Base-by-base conservation (phyloP, 2,888 invertebrate genomes). In the Acrocera orbiculus region DNA sequence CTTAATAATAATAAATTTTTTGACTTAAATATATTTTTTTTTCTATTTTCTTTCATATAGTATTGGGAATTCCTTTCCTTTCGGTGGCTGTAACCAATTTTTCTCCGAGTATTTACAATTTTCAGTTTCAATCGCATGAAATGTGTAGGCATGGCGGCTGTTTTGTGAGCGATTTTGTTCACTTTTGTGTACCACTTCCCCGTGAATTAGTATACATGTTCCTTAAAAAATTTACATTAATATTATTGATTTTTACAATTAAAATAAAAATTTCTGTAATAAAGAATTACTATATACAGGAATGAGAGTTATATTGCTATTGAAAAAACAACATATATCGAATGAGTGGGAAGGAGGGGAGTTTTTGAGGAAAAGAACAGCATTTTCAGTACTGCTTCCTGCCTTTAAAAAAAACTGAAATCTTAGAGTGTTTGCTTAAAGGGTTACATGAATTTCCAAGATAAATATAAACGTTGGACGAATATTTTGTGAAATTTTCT, bases 141-240 rank as follows among this genome's bases (percentile, higher is more conserved):
- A 93, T 5, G 93, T 92, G 61, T 96, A 98, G 2, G 86, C 89
- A 48, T 89, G 85, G 20, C 96, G 72, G n/a, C 87, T 78, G 41
- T 71, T 69, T 3, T 67, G 54, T 0, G 92, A 92, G 38, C 66
- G 75, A 58, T 98, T 98, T 7, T 67, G 64, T 32, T 81, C 81
- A 50, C 93, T 95, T 53, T 79, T 82, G 58, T 98, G 96, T 1
- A 95, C 81, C 1, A 93, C 87, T 51, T 82, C 74, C 0, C 93
- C 93, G 52, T 96, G 83, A 39, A 98, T 78, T 24, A 96, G 54
- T 32, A 96, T 73, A 45, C 83, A 78, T 3, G 82, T 73, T 26
- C 93, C 90, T 82, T 56, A 1, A 55, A 50, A 50, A 40, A 28
- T 38, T 7, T 29, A 8, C 15, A 38, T 34, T 25, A 7, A 26